phyloP scores from a whole-genome alignment of 2,797 vertebrate species.

The Rousettus madagascariensis region DNA sequence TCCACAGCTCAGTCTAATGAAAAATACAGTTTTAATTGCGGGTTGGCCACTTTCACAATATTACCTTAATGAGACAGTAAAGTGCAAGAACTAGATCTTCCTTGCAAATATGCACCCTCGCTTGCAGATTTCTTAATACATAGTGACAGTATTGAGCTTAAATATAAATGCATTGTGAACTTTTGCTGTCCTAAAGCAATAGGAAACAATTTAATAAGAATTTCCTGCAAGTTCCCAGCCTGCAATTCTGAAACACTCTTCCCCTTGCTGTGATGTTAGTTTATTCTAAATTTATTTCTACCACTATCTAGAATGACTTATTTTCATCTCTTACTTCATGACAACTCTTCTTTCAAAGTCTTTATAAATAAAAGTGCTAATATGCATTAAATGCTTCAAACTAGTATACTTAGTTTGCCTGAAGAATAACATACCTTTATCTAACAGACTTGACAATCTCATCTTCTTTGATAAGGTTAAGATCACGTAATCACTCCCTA shows the following conservation, averaged over 20 bases:
- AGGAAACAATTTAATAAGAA: neutral
- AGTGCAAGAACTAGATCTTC: neutral
- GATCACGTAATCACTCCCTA: neutral
- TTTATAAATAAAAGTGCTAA: neutral
- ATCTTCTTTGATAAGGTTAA: neutral
- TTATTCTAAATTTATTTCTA: neutral
- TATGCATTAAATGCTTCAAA: neutral
- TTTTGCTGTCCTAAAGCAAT: neutral
- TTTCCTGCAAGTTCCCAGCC: neutral
- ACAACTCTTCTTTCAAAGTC: neutral
- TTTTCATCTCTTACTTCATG: neutral
- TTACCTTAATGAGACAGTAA: conserved; percentile 32
- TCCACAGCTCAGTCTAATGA: neutral
- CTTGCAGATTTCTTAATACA: neutral
- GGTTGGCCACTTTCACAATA: neutral
- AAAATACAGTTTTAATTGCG: conserved; percentile 31
- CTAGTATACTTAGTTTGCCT: neutral
- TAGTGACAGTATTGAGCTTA: neutral
- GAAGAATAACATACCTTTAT: neutral
- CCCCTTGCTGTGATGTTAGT: neutral
- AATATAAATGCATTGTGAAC: neutral
- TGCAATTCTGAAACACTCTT: neutral
- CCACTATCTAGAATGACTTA: neutral
- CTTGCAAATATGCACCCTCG: neutral
- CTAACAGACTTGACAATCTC: neutral